Evolutionary conservation across 2,113 vertebrate species (phyloP).

Genomic region (Lepidothrix coronata): DNA sequence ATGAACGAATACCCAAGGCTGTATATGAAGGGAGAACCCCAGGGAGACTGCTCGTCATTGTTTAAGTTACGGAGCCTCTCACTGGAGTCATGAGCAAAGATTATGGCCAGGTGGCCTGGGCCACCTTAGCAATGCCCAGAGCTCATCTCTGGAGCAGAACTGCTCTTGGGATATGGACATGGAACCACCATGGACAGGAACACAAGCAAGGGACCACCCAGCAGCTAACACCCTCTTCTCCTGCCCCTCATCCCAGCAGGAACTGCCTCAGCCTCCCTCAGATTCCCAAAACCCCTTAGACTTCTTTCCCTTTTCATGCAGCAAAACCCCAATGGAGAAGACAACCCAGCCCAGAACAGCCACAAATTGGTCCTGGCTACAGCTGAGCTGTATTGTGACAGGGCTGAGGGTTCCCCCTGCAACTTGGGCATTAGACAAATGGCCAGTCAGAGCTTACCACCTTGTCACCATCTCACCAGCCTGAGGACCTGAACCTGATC

Average conservation of each 20-base stretch:
- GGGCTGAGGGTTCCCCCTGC: neutral
- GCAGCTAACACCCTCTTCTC: neutral
- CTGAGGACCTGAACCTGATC: neutral
- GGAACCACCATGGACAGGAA: too few relatives aligned
- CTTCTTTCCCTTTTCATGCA: neutral
- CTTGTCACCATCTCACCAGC: neutral
- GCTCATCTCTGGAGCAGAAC: neutral
- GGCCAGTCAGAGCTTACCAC: neutral
- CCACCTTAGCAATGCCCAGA: neutral
- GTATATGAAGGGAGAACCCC: neutral
- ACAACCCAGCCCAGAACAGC: neutral
- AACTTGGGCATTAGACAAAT: neutral
- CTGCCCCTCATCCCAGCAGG: neutral
- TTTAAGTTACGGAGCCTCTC: neutral
- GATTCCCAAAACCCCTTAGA: neutral
- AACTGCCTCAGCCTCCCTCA: neutral
- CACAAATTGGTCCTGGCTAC: neutral
- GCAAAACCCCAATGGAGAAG: neutral
- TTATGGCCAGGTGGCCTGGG: neutral
- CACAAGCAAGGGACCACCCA: neutral
- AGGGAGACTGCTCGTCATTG: neutral
- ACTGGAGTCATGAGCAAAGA: neutral
- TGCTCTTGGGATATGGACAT: fast-evolving
- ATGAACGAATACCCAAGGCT: neutral
- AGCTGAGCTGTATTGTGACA: neutral